Conservation (phyloP, 2,797 vertebrate genomes). For the Notolepis coatsorum region DNA sequence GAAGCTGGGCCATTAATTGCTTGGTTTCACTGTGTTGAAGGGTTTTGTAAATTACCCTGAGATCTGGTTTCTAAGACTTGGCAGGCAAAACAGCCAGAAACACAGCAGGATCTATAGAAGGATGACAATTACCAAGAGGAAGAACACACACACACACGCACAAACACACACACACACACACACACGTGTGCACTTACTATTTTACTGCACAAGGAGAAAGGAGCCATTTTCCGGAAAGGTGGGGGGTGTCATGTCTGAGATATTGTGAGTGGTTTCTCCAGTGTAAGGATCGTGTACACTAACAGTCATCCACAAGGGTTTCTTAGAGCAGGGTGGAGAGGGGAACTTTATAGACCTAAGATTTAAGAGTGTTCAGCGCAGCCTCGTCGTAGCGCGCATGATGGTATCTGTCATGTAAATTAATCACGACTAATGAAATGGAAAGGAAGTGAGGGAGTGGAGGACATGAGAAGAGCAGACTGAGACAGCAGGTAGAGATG, state of each 20-base stretch:
- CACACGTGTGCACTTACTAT: neutral
- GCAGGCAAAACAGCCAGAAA: neutral
- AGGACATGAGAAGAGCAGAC: conserved; percentile 38
- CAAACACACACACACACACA: neutral
- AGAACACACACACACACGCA: conserved; percentile 5
- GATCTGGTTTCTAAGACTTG: conserved; percentile 29
- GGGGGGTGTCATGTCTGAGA: conserved; percentile 15
- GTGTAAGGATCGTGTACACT: conserved; percentile 20
- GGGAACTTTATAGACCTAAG: conserved; percentile 69
- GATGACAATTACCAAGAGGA: neutral
- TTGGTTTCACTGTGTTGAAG: conserved; percentile 46
- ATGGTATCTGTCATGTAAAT: conserved; percentile 74
- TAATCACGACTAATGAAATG: conserved; percentile 68
- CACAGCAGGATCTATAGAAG: neutral
- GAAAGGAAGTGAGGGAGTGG: conserved; percentile 55
- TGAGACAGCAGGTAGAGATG: conserved; percentile 50
- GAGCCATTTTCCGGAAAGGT: neutral
- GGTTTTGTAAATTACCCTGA: conserved; percentile 39
- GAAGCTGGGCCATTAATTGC: conserved; percentile 27
- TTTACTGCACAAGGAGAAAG: neutral
- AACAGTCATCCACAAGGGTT: conserved; percentile 61
- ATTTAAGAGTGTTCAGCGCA: conserved; percentile 75
- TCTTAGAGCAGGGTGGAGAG: conserved; percentile 62
- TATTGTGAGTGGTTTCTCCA: conserved; percentile 26
- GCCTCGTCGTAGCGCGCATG: conserved; percentile 55